phyloP scores from a whole-genome alignment of 2,113 vertebrate genomes.

The Quiscalus mexicanus region DNA sequence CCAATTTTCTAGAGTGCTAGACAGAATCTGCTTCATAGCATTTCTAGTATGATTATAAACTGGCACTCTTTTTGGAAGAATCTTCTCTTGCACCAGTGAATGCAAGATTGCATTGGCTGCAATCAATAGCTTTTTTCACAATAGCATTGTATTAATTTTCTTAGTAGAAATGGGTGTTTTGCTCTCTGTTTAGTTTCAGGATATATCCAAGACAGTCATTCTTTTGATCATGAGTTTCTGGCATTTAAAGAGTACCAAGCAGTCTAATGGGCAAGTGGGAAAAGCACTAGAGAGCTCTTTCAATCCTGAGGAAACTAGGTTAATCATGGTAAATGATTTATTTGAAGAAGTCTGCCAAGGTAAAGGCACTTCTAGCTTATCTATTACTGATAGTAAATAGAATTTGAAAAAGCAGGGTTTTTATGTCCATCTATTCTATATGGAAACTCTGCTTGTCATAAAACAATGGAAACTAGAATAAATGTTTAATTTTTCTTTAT shows the following conservation, averaged over 20 bases:
- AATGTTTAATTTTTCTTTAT: not conserved
- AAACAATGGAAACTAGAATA: not conserved
- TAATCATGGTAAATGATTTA: not conserved
- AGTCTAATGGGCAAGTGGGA: not conserved
- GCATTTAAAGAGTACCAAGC: not conserved
- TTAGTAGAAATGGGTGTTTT: not conserved
- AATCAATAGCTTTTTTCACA: not conserved
- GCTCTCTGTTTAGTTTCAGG: not conserved
- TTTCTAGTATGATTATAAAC: not conserved
- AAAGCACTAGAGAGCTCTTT: not conserved
- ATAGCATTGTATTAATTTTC: not conserved
- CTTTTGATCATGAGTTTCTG: not conserved
- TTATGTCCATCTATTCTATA: not conserved
- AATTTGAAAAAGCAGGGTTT: not conserved
- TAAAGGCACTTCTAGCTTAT: not conserved
- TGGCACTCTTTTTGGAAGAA: not conserved
- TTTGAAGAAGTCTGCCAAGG: not conserved
- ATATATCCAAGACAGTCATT: not conserved
- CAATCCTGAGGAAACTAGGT: not conserved
- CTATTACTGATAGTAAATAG: not conserved
- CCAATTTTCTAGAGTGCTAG: not conserved
- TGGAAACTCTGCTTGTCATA: not conserved
- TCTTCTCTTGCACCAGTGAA: not conserved
- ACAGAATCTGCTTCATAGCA: not conserved
- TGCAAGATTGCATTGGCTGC: not conserved